Evolutionary conservation across 2,888 invertebrate genomes (phyloP).

Genomic region (Epistrophe grossulariae): DNA sequence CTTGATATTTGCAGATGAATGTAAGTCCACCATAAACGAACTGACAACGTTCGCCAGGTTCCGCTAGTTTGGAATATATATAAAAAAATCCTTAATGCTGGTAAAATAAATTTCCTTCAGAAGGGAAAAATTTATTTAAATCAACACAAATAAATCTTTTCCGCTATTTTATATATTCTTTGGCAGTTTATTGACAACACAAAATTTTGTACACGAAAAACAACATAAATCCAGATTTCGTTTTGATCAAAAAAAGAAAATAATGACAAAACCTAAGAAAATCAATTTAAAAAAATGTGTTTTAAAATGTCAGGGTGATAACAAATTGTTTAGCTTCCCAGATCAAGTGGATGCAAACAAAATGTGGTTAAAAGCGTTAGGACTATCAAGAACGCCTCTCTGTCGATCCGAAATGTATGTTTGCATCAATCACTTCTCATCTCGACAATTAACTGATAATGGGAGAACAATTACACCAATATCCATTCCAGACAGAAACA

Average conservation of each 20-base stretch:
- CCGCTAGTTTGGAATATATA: no score
- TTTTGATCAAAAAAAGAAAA: not conserved
- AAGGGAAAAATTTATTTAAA: no score
- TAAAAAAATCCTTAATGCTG: no score
- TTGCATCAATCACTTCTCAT: conserved; percentile 19
- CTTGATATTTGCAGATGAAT: no score
- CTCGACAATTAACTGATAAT: not conserved
- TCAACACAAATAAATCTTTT: not conserved
- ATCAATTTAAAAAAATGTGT: not conserved
- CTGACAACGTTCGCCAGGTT: no score
- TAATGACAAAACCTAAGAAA: not conserved
- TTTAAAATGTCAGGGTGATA: not conserved
- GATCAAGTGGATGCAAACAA: not conserved
- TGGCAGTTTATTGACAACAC: not conserved
- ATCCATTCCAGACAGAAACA: conserved; percentile 17
- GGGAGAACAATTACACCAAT: not conserved
- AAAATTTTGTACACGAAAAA: not conserved
- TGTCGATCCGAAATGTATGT: not conserved
- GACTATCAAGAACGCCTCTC: not conserved
- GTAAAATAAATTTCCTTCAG: no score
- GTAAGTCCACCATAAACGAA: no score
- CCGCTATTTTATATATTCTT: not conserved
- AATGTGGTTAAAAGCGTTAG: not conserved
- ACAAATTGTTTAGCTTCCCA: not conserved
- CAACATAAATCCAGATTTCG: not conserved